Conservation (phyloP, 35 echinoderm and acorn worm species). For the Heliocidaris tuberculata region DNA sequence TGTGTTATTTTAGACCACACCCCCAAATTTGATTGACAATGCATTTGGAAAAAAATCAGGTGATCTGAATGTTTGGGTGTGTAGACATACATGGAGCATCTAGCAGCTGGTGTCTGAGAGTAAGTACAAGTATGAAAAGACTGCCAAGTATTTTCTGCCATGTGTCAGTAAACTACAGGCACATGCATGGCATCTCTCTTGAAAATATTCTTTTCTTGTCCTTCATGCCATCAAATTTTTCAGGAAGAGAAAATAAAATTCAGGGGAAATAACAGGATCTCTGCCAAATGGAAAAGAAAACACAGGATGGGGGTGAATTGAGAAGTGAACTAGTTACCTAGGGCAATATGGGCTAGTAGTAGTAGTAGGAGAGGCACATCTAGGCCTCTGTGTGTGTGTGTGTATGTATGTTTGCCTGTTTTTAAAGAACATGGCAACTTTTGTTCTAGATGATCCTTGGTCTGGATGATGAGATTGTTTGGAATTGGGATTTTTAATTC, state of each 20-base stretch:
- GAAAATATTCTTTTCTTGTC: neutral
- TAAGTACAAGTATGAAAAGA: too few relatives aligned
- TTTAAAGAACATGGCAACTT: too few relatives aligned
- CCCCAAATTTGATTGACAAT: neutral
- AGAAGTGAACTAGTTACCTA: too few relatives aligned
- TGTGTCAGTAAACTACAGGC: neutral
- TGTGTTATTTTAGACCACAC: neutral
- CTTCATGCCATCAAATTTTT: neutral
- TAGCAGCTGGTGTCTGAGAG: neutral
- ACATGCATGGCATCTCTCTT: neutral
- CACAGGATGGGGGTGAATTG: too few relatives aligned
- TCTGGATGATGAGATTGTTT: too few relatives aligned
- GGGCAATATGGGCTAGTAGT: too few relatives aligned
- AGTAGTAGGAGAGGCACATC: too few relatives aligned
- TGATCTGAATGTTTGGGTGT: neutral
- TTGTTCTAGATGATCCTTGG: too few relatives aligned
- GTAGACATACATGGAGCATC: neutral
- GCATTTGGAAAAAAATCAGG: neutral
- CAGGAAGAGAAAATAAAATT: neutral
- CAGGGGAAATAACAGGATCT: neutral
- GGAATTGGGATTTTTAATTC: too few relatives aligned
- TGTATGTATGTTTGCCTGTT: too few relatives aligned
- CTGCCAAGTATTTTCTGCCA: neutral
- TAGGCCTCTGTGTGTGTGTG: too few relatives aligned
- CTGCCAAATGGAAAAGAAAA: neutral